These are phyloP conservation scores for Masnerella sp. DNA, from an alignment of 2,888 invertebrate genomes.

Conservation along the genomic window DNA sequence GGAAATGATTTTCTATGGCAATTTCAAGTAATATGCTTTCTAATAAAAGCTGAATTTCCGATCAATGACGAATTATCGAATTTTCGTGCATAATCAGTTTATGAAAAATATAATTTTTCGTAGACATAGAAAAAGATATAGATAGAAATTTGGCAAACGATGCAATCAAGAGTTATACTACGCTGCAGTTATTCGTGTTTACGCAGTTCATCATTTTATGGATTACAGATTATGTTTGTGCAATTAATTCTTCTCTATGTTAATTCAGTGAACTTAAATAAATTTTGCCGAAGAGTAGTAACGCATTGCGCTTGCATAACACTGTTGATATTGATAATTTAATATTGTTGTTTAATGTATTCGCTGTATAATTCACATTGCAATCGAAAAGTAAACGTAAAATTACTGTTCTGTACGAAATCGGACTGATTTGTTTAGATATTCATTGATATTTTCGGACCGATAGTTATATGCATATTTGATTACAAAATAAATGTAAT, in stretches of 20 bases:
- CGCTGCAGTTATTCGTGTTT: conserved; percentile 1
- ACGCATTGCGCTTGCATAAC: conserved; percentile 12
- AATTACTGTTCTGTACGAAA: conserved; percentile 35
- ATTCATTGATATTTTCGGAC: conserved; percentile 33
- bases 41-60: background rate
- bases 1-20: too few species aligned
- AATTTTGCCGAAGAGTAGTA: conserved; percentile 20
- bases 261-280: conserved; percentile 41
- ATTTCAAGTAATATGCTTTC: too few species aligned
- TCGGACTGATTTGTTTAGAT: conserved; percentile 33
- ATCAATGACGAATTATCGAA: too few species aligned
- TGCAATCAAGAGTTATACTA: background rate
- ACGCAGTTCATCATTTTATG: conserved; percentile 19
- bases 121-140: too few species aligned
- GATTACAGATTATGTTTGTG: conserved; percentile 35
- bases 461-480: conserved; percentile 27
- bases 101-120: background rate
- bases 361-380: conserved; percentile 22
- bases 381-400: conserved; percentile 34
- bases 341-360: conserved; percentile 43
- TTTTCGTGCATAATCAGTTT: too few species aligned
- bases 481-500: conserved; percentile 31
- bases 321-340: conserved; percentile 38
- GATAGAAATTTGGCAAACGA: too few species aligned
- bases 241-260: conserved; percentile 38